Percentiles rank a stretch among this genome's conserved stretches.
Conservation (phyloP, 2,888 invertebrate species). For the Tridacna crocea region DNA sequence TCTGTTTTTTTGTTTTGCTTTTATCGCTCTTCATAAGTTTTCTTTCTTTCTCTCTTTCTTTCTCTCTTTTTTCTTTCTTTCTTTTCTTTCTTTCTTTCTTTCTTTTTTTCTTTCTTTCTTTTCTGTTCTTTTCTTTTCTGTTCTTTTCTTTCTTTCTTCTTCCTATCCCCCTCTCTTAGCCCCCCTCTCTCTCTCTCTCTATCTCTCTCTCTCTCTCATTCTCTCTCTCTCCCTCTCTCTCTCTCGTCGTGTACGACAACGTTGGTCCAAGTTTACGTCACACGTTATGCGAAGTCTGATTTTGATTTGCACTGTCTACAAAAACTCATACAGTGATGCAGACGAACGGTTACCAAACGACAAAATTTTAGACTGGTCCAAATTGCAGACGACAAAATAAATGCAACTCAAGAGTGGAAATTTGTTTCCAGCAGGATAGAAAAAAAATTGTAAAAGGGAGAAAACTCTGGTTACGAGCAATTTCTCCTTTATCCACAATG, state of each 20-base stretch:
- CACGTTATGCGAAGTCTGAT: too few relatives aligned
- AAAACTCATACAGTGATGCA: too few relatives aligned
- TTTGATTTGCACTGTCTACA: too few relatives aligned
- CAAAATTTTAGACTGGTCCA: too few relatives aligned
- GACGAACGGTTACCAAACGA: too few relatives aligned
- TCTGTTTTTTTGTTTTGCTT: too few relatives aligned
- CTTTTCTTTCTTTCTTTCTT: not conserved
- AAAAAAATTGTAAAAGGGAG: too few relatives aligned
- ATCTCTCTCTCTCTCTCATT: conserved; percentile 26
- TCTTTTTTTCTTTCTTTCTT: conserved; percentile 7
- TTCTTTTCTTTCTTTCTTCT: not conserved
- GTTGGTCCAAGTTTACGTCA: not conserved
- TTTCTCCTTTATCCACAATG: too few relatives aligned
- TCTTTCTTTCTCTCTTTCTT: not conserved
- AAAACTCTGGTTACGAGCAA: too few relatives aligned
- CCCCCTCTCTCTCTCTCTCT: conserved; percentile 23
- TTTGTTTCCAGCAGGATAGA: too few relatives aligned
- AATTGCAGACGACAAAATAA: too few relatives aligned
- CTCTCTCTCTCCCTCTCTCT: conserved; percentile 27
- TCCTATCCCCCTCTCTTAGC: not conserved
- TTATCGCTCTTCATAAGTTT: not conserved
- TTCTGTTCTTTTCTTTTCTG: not conserved
- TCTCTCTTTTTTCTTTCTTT: not conserved
- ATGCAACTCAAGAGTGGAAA: too few relatives aligned
- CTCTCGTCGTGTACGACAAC: not conserved